phyloP scores from a whole-genome alignment of 2,113 vertebrate species.

The Prinia subflava region DNA sequence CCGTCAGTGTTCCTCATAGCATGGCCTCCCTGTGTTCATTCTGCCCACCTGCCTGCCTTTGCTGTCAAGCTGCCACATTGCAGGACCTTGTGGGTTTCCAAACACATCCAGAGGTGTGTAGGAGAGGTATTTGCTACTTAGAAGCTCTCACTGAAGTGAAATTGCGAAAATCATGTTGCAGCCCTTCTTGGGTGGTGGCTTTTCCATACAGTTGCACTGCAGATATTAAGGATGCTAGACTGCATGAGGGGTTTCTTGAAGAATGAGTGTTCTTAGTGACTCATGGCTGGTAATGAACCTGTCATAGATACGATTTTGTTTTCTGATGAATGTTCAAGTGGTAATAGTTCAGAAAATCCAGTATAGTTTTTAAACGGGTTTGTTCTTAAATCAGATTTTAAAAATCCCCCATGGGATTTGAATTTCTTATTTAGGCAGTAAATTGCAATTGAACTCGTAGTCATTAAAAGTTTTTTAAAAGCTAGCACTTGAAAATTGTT shows the following conservation, averaged over 20 bases:
- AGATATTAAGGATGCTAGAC: background rate
- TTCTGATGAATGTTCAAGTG: background rate
- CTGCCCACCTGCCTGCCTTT: background rate
- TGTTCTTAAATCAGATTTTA: background rate
- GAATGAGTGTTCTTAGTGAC: background rate
- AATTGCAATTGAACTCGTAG: background rate
- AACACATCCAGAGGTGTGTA: background rate
- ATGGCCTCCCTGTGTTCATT: background rate
- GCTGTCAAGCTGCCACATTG: accelerated
- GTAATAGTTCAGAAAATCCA: background rate
- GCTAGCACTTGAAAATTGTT: background rate
- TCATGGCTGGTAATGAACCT: conserved; percentile 15
- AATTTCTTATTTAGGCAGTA: background rate
- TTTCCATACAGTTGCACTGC: background rate
- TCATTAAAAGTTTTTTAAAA: background rate
- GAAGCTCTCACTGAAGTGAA: background rate
- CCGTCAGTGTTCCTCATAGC: accelerated
- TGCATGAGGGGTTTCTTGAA: background rate
- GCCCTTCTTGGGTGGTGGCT: background rate
- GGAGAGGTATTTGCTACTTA: background rate
- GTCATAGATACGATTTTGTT: background rate
- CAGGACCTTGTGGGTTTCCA: background rate
- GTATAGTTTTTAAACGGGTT: background rate
- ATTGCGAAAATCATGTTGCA: background rate
- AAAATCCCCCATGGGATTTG: background rate